A percentile compares a stretch with the other conserved stretches of the same genome.
These are phyloP conservation scores for Heloderma charlesbogerti DNA, from an alignment of 2,113 vertebrate species.

Conservation along the genomic window DNA sequence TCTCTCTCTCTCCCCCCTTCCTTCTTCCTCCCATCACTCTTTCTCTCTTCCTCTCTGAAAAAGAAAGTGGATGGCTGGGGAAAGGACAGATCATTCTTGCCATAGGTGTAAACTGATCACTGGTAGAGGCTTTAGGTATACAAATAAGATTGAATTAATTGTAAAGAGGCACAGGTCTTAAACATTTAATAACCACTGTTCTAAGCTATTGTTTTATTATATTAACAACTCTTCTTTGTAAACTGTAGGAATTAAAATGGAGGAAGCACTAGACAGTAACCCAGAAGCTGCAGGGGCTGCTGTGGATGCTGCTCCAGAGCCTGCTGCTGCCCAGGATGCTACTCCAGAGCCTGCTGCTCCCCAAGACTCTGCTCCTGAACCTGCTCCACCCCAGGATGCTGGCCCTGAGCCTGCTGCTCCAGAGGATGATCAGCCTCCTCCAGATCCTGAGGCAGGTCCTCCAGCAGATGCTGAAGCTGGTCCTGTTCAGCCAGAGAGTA, in stretches of 20 bases:
- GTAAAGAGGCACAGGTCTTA: background rate
- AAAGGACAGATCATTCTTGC: background rate
- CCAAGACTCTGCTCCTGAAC: background rate
- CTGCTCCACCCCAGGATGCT: background rate
- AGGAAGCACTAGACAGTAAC: background rate
- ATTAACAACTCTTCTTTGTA: background rate
- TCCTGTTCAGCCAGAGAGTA: background rate
- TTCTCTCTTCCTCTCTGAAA: background rate
- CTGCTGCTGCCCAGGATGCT: background rate
- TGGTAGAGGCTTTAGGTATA: background rate
- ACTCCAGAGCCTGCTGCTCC: background rate
- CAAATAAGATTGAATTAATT: background rate
- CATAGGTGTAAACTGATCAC: background rate
- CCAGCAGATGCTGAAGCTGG: background rate
- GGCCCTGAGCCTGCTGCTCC: background rate
- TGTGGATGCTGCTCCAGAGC: background rate
- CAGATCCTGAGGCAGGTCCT: background rate
- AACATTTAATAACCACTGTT: background rate
- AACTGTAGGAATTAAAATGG: constrained; percentile 61
- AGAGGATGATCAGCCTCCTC: background rate
- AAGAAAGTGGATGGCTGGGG: too few species aligned
- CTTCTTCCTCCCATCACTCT: background rate
- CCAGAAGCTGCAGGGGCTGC: background rate
- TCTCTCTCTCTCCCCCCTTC: background rate
- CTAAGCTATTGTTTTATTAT: background rate